phyloP scores from a whole-genome alignment of 2,888 invertebrate species.

The Scaptomyza tumidula region DNA sequence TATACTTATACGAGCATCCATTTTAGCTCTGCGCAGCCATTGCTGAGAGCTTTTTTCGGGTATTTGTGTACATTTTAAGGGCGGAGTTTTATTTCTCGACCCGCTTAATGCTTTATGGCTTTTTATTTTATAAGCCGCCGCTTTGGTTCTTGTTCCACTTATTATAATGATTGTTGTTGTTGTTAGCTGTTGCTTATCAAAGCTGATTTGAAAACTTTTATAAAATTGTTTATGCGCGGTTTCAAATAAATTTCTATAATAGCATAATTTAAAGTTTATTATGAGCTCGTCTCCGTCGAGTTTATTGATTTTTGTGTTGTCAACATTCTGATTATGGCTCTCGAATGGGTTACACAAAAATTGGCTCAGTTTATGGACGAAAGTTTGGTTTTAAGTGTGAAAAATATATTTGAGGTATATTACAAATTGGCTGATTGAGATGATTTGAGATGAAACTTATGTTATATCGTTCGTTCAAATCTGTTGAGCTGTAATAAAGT shows the following conservation, averaged over 20 bases:
- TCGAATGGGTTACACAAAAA: constrained; percentile 1
- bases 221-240: constrained; percentile 45
- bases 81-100: constrained; percentile 73
- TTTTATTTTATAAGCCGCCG: constrained; percentile 24
- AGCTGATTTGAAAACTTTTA: constrained; percentile 70
- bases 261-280: constrained; percentile 45
- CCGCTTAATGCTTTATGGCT: constrained; percentile 43
- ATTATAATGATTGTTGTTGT: constrained; percentile 23
- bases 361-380: neutral
- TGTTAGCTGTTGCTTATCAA: constrained; percentile 48
- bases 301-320: constrained; percentile 46
- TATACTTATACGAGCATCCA: constrained; percentile 53
- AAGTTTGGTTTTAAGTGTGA: neutral
- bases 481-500: no score
- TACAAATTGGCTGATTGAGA: neutral
- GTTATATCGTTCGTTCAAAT: no score
- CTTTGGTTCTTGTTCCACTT: constrained; percentile 21
- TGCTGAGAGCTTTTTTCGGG: constrained; percentile 60
- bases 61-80: constrained; percentile 51
- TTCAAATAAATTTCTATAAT: constrained; percentile 27
- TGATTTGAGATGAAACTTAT: no score
- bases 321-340: constrained; percentile 6
- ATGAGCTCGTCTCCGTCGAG: constrained; percentile 38
- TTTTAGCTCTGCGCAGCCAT: constrained; percentile 73
- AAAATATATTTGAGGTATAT: neutral